Evolutionary conservation across 2,113 vertebrate genomes (phyloP), one percentile per base, ranked within the genome.

Genomic region (Gadus chalcogrammus): DNA sequence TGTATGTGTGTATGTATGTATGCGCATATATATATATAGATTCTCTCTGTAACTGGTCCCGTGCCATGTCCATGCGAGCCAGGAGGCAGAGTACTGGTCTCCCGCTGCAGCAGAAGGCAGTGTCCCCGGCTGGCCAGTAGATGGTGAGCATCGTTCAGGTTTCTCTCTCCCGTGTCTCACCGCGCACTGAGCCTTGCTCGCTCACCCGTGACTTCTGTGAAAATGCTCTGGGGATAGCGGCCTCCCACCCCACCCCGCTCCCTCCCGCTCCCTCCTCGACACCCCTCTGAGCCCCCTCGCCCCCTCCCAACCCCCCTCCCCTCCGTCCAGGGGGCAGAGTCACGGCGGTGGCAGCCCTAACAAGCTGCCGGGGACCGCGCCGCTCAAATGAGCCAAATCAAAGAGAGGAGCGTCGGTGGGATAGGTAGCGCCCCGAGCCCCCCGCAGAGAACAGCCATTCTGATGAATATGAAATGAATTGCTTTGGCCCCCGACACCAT

Each of bases 311-410:
- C 16, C 52, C 83, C 80, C 79, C 78, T 48, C 60, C 63, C 73
- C 75, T 81, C 88, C 82, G 87, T 85, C 90, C 90, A 91, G 88
- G 88, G 91, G 90, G 89, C 88, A 91, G 83, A 90, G 88, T 91
- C 90, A 90, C 85, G 64, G 87, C 90, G 90, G 90, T 93, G 90
- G 90, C 91, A 91, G 91, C 89, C 91, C 90, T 92, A 92, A 93
- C 91, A 92, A 92, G 91, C 90, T 93, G 84, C 86, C 70, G 79
- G 89, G 89, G 92, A 92, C 89, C 68, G 81, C 79, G 72, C 79
- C 76, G 89, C 90, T 91, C 87, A 93, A 92, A 92, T 92, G 91
- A 93, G 90, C 87, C 91, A 92, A 93, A 93, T 93, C 91, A 93
- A 90, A 92, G 87, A 87, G 86, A 89, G 89, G 90, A 86, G 85